A percentile compares a stretch with the other conserved stretches of the same genome.
phyloP scores from a whole-genome alignment of 2,888 invertebrate genomes.

The Cyclophora albipunctata region DNA sequence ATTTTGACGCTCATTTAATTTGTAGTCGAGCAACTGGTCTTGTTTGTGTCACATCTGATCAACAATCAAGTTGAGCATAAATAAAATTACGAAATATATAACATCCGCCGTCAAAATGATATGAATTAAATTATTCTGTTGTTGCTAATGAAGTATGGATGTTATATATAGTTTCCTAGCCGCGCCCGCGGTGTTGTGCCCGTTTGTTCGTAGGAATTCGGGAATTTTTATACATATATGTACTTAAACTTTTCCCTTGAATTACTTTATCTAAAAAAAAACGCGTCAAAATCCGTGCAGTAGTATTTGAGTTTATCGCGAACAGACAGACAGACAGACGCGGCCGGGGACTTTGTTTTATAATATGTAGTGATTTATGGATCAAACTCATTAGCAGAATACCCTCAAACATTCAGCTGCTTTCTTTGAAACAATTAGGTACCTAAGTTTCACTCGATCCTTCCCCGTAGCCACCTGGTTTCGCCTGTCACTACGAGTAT shows the following conservation, averaged over 20 bases:
- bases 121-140: no score
- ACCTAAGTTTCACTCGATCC: constrained; percentile 49
- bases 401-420: constrained; percentile 15
- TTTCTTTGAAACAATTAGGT: constrained; percentile 32
- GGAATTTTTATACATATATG: no score
- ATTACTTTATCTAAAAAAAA: no score
- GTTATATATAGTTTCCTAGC: no score
- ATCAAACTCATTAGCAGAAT: background rate
- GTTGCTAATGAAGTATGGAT: no score
- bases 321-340: no score
- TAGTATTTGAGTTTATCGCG: no score
- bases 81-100: background rate
- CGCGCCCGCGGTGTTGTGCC: background rate
- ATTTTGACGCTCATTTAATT: constrained; percentile 14
- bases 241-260: no score
- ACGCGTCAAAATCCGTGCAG: no score
- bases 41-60: background rate
- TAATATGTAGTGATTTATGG: no score
- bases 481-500: constrained; percentile 37
- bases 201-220: no score
- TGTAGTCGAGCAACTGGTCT: constrained; percentile 5
- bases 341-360: no score
- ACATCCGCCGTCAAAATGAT: background rate
- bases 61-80: background rate
- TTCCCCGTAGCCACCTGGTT: constrained; percentile 43